Conservation (phyloP, 2,888 invertebrate genomes). For the Nemoura dubitans region DNA sequence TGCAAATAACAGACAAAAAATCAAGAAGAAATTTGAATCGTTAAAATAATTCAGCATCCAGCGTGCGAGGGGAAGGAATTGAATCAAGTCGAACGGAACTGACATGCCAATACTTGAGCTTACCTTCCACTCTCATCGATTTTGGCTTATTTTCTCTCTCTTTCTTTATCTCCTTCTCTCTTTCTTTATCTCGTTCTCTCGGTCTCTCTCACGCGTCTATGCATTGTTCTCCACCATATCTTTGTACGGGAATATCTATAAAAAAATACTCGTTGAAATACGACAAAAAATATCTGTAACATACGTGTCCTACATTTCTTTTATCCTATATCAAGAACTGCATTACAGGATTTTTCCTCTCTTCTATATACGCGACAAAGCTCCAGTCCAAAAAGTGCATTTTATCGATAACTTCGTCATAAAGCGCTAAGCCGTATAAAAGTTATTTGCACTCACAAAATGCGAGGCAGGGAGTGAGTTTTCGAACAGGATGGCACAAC, state of each 20-base stretch:
- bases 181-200: no score
- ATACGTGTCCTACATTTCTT: not conserved
- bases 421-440: no score
- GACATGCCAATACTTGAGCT: not conserved
- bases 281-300: not conserved
- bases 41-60: not conserved
- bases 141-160: not conserved
- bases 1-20: not conserved
- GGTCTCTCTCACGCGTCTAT: not conserved
- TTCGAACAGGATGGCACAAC: no score
- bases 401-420: not conserved
- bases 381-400: not conserved
- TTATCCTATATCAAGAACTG: not conserved
- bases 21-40: not conserved
- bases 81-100: not conserved
- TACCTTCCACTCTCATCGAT: not conserved
- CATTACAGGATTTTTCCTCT: not conserved
- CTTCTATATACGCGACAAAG: not conserved
- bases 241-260: not conserved
- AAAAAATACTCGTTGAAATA: not conserved
- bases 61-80: not conserved
- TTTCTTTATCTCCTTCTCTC: no score
- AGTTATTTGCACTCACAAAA: no score
- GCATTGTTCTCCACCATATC: not conserved
- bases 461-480: no score